A percentile compares a stretch with the other conserved stretches of the same genome.
phyloP scores from a whole-genome alignment of 2,888 invertebrate genomes.

The Zygothrica quintamaculata region DNA sequence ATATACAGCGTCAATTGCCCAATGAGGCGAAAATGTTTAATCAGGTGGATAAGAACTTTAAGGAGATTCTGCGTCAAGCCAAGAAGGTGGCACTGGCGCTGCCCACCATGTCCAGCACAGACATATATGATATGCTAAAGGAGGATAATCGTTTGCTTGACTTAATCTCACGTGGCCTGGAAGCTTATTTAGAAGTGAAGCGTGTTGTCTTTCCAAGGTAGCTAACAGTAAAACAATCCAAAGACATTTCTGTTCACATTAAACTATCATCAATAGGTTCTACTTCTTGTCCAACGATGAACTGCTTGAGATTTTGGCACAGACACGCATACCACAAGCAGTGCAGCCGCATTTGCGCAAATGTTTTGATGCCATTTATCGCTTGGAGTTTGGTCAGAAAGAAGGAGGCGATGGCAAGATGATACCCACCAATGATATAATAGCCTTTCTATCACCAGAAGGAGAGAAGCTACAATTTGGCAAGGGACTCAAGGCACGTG shows the following conservation, averaged over 20 bases:
- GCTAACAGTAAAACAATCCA: not conserved
- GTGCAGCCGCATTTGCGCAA: slow-evolving; percentile 96
- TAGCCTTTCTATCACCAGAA: slow-evolving; percentile 96
- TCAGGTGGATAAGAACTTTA: slow-evolving; percentile 95
- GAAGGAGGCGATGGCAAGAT: slow-evolving; percentile 86
- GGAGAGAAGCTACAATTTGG: slow-evolving; percentile 92
- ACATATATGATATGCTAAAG: slow-evolving; percentile 88
- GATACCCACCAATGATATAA: slow-evolving; percentile 90
- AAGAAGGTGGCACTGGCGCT: slow-evolving; percentile 93
- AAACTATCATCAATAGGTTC: no score
- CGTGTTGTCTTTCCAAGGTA: slow-evolving; percentile 92
- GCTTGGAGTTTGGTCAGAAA: slow-evolving; percentile 90
- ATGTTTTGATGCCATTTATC: slow-evolving; percentile 93
- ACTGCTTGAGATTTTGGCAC: slow-evolving; percentile 94
- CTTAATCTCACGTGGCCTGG: slow-evolving; percentile 94
- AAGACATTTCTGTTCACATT: no score
- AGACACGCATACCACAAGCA: slow-evolving; percentile 94
- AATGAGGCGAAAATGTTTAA: slow-evolving; percentile 94
- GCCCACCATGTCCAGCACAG: slow-evolving; percentile 90
- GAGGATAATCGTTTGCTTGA: slow-evolving; percentile 92
- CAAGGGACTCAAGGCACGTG: slow-evolving; percentile 93
- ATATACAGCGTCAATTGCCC: slow-evolving; percentile 96
- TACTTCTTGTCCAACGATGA: slow-evolving; percentile 96
- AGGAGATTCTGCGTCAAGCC: slow-evolving; percentile 93
- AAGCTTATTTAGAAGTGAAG: slow-evolving; percentile 95